Base-by-base conservation (phyloP, 2,113 vertebrate genomes). In the Chaetops frenatus region DNA sequence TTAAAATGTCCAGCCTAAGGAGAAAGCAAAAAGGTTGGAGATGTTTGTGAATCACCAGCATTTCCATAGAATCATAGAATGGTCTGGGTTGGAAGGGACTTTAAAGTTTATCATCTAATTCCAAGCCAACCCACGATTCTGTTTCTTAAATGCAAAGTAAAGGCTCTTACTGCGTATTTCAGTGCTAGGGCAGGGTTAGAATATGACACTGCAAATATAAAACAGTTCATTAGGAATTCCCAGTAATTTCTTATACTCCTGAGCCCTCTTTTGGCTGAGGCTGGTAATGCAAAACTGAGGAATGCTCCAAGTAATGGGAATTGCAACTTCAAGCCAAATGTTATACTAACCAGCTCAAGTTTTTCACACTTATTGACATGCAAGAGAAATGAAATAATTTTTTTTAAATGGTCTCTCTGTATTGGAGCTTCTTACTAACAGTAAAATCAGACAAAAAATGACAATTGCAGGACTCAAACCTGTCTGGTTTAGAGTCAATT, bases 211-310 rank as follows among this genome's bases (percentile, higher is more conserved):
- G 38, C 5, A 81, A 53, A 45, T 60, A 11, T 1, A 27, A 35
- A 4, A 47, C 7, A 21, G 4, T 45, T 91, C 45, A 33, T 79
- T 20, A 36, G 24, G 35, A 69, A 54, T 35, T 50, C 44, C 13
- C 54, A 38, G 31, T 18, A 58, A 72, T 2, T 58, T 64, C 7
- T 78, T 86, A n/a, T 42, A 33, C 73, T 87, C 61, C 16, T 94
- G 81, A 33, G 91, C 94, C 89, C 95, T 97, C 95, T 92, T 82
- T 86, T 94, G 95, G 89, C 45, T 53, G 28, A 87, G 13, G 9
- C 2, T 7, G 70, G 87, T 61, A 95, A 80, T 53, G 74, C 40
- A 81, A 67, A 89, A 71, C 4, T 12, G 27, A 7, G 24, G 23
- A 72, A 48, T 5, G 9, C 11, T 56, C 10, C 7, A 36, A 67